A percentile compares a stretch with the other conserved stretches of the same genome.
Evolutionary conservation across 1,140 invertebrate species (phyloP).

Genomic region (Scaptomyza montana): DNA sequence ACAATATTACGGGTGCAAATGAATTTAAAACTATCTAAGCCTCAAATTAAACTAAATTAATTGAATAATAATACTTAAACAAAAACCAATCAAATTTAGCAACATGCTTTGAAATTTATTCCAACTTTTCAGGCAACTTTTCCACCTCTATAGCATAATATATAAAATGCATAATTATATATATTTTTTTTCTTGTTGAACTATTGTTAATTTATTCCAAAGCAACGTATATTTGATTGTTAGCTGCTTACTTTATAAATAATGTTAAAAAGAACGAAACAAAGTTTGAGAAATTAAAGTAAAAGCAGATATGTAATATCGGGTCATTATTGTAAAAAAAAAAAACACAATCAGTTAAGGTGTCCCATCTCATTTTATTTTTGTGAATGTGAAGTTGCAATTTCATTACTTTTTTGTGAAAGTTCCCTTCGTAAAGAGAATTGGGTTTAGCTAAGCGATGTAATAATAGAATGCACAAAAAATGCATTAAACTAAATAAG

Average conservation of each 20-base stretch:
- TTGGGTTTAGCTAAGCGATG: no score
- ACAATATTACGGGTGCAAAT: conserved; percentile 51
- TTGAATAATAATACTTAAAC: not conserved
- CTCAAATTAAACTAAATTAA: conserved; percentile 19
- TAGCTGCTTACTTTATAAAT: not conserved
- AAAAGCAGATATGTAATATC: not conserved
- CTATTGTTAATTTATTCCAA: not conserved
- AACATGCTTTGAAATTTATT: conserved; percentile 28
- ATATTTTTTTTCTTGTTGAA: not conserved
- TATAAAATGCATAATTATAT: not conserved
- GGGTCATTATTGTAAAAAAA: not conserved
- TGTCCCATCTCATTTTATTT: not conserved
- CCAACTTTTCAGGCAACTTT: conserved; percentile 7
- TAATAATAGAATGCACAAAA: conserved; percentile 46
- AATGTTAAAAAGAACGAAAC: not conserved
- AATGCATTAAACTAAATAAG: conserved; percentile 7
- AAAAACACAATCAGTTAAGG: not conserved
- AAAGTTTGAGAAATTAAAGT: not conserved
- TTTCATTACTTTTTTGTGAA: not conserved
- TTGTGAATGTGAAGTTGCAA: not conserved
- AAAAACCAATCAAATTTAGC: conserved; percentile 1
- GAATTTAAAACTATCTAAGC: conserved; percentile 45
- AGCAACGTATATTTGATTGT: no score
- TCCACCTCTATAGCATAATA: not conserved
- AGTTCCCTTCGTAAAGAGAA: not conserved